These are phyloP conservation scores for Campylomormyrus numenius DNA, from an alignment of 2,113 vertebrate genomes.

Conservation along the genomic window DNA sequence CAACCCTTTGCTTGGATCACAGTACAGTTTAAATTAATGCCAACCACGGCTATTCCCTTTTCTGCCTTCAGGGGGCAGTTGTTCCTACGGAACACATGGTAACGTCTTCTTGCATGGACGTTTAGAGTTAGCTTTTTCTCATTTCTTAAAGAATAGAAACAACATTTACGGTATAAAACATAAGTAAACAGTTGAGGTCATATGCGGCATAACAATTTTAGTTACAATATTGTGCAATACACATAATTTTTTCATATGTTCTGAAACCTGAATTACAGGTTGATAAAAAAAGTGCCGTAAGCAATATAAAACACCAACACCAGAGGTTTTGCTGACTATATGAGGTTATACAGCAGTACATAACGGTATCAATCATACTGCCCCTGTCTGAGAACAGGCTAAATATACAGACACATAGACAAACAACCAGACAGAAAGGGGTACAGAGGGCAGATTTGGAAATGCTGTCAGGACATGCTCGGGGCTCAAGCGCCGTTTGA, in stretches of 20 bases:
- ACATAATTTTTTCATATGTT: not conserved
- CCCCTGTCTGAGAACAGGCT: not conserved
- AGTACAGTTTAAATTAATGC: not conserved
- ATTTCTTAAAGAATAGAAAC: not conserved
- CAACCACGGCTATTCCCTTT: not conserved
- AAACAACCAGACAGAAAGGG: not conserved
- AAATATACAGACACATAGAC: not conserved
- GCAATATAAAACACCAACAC: not conserved
- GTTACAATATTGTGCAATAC: not conserved
- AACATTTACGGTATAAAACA: not conserved
- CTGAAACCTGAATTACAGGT: not conserved
- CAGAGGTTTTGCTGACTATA: not conserved
- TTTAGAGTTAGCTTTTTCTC: not conserved
- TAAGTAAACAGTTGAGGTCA: not conserved
- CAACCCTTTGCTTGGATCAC: not conserved
- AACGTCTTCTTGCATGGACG: not conserved
- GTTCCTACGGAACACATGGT: not conserved
- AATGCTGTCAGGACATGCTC: not conserved
- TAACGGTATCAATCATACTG: not conserved
- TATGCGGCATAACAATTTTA: not conserved
- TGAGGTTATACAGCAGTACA: not conserved
- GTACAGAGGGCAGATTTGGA: not conserved
- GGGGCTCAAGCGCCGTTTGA: not conserved
- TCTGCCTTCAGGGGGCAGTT: constrained; percentile 10
- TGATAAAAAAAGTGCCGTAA: not conserved